phyloP scores from a whole-genome alignment of 2,797 vertebrate species.

The Pantherophis alleghaniensis region DNA sequence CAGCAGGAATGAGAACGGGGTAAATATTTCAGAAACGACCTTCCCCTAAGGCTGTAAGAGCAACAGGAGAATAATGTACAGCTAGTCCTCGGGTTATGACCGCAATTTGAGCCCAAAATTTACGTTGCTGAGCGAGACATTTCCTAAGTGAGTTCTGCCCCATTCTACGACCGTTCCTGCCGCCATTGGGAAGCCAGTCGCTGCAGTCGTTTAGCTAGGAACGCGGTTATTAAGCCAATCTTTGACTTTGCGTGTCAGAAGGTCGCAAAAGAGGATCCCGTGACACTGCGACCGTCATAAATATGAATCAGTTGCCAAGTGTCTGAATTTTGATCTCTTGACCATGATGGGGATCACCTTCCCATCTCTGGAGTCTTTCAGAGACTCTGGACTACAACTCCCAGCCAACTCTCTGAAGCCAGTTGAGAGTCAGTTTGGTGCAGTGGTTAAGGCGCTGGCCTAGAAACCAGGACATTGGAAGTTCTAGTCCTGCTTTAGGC shows the following conservation, averaged over 20 bases:
- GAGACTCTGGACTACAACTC: neutral
- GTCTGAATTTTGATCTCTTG: too few relatives aligned
- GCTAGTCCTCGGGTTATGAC: neutral
- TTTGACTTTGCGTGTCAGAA: too few relatives aligned
- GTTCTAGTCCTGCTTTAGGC: fast-evolving
- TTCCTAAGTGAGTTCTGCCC: too few relatives aligned
- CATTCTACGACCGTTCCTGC: too few relatives aligned
- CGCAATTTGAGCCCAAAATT: neutral
- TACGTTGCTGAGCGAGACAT: too few relatives aligned
- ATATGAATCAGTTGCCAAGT: too few relatives aligned
- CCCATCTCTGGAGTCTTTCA: neutral
- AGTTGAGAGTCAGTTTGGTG: neutral
- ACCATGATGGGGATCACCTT: neutral
- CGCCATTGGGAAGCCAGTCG: too few relatives aligned
- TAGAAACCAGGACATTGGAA: neutral
- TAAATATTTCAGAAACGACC: neutral
- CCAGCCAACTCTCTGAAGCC: neutral
- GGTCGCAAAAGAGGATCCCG: too few relatives aligned
- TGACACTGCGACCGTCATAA: too few relatives aligned
- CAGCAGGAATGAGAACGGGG: neutral
- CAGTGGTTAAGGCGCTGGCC: neutral
- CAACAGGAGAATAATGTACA: too few relatives aligned
- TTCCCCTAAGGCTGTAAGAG: neutral
- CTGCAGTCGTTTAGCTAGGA: too few relatives aligned
- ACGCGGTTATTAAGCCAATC: fast-evolving